Conservation (phyloP, 2,888 invertebrate species). For the Microplitis manilae region DNA sequence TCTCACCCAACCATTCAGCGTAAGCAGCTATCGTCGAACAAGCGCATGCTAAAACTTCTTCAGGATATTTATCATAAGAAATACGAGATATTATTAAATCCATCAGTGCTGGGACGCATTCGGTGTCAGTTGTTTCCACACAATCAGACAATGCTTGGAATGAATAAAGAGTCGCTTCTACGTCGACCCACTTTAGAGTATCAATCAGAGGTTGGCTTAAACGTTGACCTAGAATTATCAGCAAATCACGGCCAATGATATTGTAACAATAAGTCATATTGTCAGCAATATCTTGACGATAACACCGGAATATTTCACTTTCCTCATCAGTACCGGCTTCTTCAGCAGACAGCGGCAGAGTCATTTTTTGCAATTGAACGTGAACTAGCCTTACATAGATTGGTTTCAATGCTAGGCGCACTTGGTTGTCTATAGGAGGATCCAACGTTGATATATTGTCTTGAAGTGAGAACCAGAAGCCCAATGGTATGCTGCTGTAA, state of each 20-base stretch:
- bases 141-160: constrained; percentile 74
- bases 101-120: constrained; percentile 73
- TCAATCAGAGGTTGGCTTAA: constrained; percentile 75
- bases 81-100: constrained; percentile 64
- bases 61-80: constrained; percentile 64
- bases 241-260: constrained; percentile 82
- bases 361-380: constrained; percentile 85
- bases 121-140: constrained; percentile 67
- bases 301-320: constrained; percentile 84
- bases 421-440: constrained; percentile 59
- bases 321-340: constrained; percentile 78
- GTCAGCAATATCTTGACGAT: constrained; percentile 89
- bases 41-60: constrained; percentile 64
- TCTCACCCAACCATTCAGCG: constrained; percentile 87
- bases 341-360: constrained; percentile 75
- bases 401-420: constrained; percentile 75
- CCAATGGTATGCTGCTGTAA: constrained; percentile 87
- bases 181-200: constrained; percentile 74
- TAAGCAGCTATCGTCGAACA: constrained; percentile 78
- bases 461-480: constrained; percentile 94
- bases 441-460: constrained; percentile 72
- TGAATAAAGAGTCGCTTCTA: constrained; percentile 74
- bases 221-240: constrained; percentile 80
- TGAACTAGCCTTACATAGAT: constrained; percentile 85
- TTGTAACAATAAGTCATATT: constrained; percentile 90